These are phyloP conservation scores for Siniperca chuatsi DNA, from an alignment of 2,113 vertebrate genomes.

Conservation along the genomic window DNA sequence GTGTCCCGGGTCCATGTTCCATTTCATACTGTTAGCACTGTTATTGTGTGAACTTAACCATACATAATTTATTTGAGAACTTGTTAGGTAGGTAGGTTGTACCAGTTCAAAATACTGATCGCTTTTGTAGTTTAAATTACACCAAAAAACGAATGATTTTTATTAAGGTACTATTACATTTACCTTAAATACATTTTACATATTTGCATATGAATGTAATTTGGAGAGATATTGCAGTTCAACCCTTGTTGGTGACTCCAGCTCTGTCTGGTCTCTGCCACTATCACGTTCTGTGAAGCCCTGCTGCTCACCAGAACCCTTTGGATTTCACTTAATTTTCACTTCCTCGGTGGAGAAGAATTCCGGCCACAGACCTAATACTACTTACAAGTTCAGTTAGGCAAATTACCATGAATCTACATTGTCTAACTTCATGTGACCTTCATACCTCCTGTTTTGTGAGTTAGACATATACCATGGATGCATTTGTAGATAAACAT, in stretches of 20 bases:
- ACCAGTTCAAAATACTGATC: neutral
- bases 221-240: neutral
- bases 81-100: neutral
- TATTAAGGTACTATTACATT: neutral
- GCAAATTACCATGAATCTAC: neutral
- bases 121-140: neutral
- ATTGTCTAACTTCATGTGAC: neutral
- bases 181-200: neutral
- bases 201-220: neutral
- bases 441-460: neutral
- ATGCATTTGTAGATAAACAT: neutral
- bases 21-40: neutral
- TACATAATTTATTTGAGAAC: neutral
- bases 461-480: neutral
- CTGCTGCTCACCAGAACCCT: neutral
- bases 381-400: no score
- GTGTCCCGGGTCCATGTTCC: neutral
- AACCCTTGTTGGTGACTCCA: neutral
- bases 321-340: constrained; percentile 19
- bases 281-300: neutral
- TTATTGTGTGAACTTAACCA: neutral
- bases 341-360: neutral
- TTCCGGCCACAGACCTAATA: neutral
- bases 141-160: neutral
- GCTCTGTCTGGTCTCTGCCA: neutral